Evolutionary conservation across 2,113 vertebrate species (phyloP).

Genomic region (Rhipidura dahli): DNA sequence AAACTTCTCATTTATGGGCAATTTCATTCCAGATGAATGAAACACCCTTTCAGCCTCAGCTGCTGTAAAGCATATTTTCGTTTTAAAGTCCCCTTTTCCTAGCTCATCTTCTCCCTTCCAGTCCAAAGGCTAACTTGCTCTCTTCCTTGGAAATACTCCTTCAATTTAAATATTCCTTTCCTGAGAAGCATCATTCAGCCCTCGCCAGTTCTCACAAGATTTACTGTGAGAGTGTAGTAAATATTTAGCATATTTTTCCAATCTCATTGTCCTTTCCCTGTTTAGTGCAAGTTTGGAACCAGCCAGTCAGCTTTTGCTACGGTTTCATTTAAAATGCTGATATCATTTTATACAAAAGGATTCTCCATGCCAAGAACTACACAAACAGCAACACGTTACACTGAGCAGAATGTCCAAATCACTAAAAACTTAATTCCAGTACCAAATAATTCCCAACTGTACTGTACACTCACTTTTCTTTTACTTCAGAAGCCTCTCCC

Average conservation of each 20-base stretch:
- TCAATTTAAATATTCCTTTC: background rate
- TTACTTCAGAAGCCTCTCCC: conserved; percentile 90
- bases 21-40: background rate
- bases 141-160: background rate
- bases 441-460: background rate
- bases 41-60: background rate
- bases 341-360: background rate
- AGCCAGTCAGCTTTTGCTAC: background rate
- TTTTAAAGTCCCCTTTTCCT: background rate
- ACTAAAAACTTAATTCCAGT: background rate
- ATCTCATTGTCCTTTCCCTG: background rate
- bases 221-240: background rate
- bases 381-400: background rate
- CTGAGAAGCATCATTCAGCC: background rate
- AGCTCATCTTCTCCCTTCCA: background rate
- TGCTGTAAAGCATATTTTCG: background rate
- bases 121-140: background rate
- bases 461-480: conserved; percentile 82
- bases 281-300: background rate
- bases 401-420: background rate
- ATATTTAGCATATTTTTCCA: background rate
- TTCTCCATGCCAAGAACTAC: background rate
- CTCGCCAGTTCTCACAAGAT: background rate
- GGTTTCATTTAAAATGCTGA: background rate
- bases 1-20: background rate